Conservation (phyloP, 2,888 invertebrate genomes). For the Oeneis ivallda region DNA sequence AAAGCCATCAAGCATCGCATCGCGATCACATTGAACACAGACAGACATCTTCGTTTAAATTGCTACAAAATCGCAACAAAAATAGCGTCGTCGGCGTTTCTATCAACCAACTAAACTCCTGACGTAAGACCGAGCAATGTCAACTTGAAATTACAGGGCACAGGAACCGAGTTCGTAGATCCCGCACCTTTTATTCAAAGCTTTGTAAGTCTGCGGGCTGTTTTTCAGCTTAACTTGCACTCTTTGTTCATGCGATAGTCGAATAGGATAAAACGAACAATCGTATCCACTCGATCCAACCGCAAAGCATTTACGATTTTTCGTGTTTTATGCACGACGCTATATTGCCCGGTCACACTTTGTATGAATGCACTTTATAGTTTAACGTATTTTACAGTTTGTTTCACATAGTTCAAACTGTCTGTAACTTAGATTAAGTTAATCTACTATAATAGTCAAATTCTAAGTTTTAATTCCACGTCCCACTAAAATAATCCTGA, state of each 20-base stretch:
- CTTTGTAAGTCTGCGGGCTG: constrained; percentile 59
- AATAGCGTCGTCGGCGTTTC: constrained; percentile 41
- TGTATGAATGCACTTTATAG: constrained; percentile 7
- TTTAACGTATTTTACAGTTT: not conserved
- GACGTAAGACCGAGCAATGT: constrained; percentile 49
- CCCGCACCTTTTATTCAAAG: constrained; percentile 59
- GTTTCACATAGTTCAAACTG: not conserved
- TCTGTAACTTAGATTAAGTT: too few species aligned
- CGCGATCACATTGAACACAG: constrained; percentile 10
- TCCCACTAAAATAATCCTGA: not conserved
- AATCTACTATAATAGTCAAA: too few species aligned
- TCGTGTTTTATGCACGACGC: constrained; percentile 25
- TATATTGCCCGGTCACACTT: constrained; percentile 2
- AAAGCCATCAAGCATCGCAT: constrained; percentile 14
- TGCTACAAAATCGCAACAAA: constrained; percentile 41
- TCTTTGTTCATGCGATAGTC: constrained; percentile 55
- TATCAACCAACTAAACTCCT: constrained; percentile 40
- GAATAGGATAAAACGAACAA: constrained; percentile 51
- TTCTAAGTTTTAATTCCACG: too few species aligned
- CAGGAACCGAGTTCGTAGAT: constrained; percentile 49
- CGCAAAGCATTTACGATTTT: constrained; percentile 36
- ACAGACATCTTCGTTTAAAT: constrained; percentile 31
- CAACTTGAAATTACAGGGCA: constrained; percentile 67
- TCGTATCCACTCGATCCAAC: constrained; percentile 31
- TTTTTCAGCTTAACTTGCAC: constrained; percentile 61